Percentiles rank a stretch among this genome's conserved stretches.
phyloP scores from a whole-genome alignment of 2,888 invertebrate genomes.

The Agrochola litura region DNA sequence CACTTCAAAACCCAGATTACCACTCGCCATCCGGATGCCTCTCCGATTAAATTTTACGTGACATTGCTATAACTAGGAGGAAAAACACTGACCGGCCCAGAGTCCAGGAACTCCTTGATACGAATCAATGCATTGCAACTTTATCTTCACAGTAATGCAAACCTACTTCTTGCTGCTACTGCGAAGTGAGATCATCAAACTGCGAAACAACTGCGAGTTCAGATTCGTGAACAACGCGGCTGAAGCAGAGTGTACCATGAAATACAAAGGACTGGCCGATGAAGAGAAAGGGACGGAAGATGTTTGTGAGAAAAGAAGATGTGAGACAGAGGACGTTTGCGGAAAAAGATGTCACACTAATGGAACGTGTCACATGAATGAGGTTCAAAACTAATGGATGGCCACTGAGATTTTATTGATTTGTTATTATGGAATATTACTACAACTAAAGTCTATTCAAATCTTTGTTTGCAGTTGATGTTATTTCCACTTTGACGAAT shows the following conservation, averaged over 20 bases:
- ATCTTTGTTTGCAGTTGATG: background rate
- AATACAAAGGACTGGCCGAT: constrained; percentile 10
- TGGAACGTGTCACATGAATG: constrained; percentile 5
- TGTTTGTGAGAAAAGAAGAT: background rate
- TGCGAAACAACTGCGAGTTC: constrained; percentile 46
- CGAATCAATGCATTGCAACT: background rate
- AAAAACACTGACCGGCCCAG: background rate
- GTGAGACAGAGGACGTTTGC: constrained; percentile 2
- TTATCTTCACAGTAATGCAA: constrained; percentile 23
- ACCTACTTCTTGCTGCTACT: constrained; percentile 49
- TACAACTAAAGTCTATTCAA: background rate
- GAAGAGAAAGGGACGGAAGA: constrained; percentile 15
- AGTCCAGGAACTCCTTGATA: background rate
- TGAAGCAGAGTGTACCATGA: constrained; percentile 47
- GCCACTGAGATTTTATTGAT: background rate
- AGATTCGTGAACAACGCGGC: constrained; percentile 55
- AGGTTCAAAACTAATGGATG: constrained; percentile 7
- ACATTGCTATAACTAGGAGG: background rate
- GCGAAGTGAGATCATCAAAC: constrained; percentile 63
- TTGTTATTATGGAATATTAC: background rate
- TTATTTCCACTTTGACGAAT: background rate
- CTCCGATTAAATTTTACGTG: too few species aligned
- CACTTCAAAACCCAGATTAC: too few species aligned
- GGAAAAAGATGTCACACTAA: background rate
- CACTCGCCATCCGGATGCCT: too few species aligned